phyloP scores from a whole-genome alignment of 2,888 invertebrate genomes.

The Dorcus hopei region DNA sequence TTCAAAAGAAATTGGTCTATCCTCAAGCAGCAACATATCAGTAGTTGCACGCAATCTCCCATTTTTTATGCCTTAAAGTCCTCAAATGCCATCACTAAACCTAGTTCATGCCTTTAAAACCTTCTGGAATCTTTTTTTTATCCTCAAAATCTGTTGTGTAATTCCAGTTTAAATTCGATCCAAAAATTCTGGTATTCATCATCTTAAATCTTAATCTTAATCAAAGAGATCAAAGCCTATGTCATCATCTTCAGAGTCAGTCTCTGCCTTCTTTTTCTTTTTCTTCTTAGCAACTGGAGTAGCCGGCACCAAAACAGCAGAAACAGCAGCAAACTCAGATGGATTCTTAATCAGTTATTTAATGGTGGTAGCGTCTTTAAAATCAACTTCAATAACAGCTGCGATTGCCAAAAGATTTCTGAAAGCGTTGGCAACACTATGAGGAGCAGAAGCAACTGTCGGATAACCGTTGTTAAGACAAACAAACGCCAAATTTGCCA shows the following conservation, averaged over 20 bases:
- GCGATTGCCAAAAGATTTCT: constrained; percentile 96
- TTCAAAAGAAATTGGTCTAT: too few species aligned
- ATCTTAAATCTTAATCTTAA: constrained; percentile 55
- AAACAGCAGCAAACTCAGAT: constrained; percentile 80
- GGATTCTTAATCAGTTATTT: constrained; percentile 95
- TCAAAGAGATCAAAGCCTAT: constrained; percentile 97
- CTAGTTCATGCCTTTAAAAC: too few species aligned
- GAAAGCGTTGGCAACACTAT: constrained; percentile 97
- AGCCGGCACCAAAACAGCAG: constrained; percentile 49
- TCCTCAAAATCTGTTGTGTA: too few species aligned
- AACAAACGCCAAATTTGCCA: constrained; percentile 90
- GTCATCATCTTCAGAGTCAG: constrained; percentile 85
- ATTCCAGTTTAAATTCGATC: too few species aligned
- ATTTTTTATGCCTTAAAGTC: too few species aligned
- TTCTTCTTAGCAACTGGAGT: constrained; percentile 64
- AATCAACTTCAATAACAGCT: constrained; percentile 92
- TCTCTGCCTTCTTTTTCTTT: constrained; percentile 79
- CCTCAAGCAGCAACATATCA: too few species aligned
- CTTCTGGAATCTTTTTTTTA: too few species aligned
- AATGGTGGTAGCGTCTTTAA: constrained; percentile 90
- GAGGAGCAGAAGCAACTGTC: constrained; percentile 94
- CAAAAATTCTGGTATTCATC: too few species aligned
- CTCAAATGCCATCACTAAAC: too few species aligned
- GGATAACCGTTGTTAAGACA: constrained; percentile 94
- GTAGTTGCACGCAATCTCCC: too few species aligned